Conservation (phyloP, 1,140 invertebrate genomes). For the Drosophila guanche region DNA sequence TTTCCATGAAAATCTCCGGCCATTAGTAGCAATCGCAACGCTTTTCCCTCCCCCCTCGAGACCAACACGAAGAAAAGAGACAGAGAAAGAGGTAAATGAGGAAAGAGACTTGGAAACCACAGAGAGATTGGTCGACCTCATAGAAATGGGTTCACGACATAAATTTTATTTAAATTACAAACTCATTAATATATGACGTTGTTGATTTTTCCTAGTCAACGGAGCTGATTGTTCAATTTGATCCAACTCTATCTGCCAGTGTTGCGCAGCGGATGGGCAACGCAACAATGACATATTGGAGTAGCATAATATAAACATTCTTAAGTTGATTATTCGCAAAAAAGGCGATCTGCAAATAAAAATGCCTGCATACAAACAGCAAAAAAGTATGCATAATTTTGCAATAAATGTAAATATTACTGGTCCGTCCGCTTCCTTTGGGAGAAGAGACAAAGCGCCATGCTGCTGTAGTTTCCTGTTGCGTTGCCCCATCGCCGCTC, state of each 20-base stretch:
- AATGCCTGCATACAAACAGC: conserved; percentile 30
- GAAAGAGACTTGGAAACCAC: conserved; percentile 44
- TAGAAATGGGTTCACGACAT: conserved; percentile 70
- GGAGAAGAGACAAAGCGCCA: conserved; percentile 75
- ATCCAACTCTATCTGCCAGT: too few species aligned
- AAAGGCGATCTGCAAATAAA: conserved; percentile 49
- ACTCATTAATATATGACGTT: conserved; percentile 56
- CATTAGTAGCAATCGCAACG: conserved; percentile 59
- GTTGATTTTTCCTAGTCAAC: conserved; percentile 17
- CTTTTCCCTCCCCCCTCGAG: conserved; percentile 44
- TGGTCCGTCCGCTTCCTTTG: conserved; percentile 72
- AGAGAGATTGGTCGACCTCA: conserved; percentile 57
- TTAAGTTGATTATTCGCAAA: conserved; percentile 31
- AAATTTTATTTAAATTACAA: conserved; percentile 70
- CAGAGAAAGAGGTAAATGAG: background rate
- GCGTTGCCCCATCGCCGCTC: conserved; percentile 36
- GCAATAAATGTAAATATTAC: conserved; percentile 82
- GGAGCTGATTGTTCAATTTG: conserved; percentile 39
- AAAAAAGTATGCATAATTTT: conserved; percentile 77
- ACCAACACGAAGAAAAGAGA: conserved; percentile 10
- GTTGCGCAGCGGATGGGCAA: too few species aligned
- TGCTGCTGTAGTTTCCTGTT: conserved; percentile 57
- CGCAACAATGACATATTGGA: conserved; percentile 16
- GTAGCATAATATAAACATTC: background rate
- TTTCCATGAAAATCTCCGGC: conserved; percentile 72